Conservation (phyloP, 2,888 invertebrate species). For the Campaea margaritaria region DNA sequence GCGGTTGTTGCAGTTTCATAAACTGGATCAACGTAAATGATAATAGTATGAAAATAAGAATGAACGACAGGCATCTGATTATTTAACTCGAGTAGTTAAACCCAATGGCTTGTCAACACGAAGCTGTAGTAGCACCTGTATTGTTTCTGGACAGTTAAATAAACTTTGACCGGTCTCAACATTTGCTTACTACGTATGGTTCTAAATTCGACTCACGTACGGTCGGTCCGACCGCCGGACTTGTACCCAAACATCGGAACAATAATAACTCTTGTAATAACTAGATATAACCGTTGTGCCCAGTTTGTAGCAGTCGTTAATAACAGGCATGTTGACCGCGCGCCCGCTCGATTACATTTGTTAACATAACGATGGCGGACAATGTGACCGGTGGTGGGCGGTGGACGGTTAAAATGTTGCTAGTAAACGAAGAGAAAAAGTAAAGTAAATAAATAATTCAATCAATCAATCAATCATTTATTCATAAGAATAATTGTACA, state of each 20-base stretch:
- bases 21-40: too few species aligned
- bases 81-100: conserved; percentile 26
- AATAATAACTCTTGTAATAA: conserved; percentile 53
- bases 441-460: neutral
- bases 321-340: conserved; percentile 59
- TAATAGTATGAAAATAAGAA: too few species aligned
- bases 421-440: neutral
- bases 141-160: conserved; percentile 38
- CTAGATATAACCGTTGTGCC: conserved; percentile 50
- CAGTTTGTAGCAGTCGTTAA: conserved; percentile 56
- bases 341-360: conserved; percentile 63
- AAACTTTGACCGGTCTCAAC: conserved; percentile 37
- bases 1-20: too few species aligned
- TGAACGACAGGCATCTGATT: neutral
- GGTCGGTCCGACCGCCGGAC: conserved; percentile 40
- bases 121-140: conserved; percentile 30
- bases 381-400: conserved; percentile 42
- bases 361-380: conserved; percentile 59
- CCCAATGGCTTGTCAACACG: conserved; percentile 36
- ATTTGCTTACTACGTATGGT: conserved; percentile 37
- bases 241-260: conserved; percentile 42
- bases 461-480: too few species aligned
- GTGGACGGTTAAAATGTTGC: conserved; percentile 47
- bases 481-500: too few species aligned
- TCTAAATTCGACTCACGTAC: conserved; percentile 36